These are phyloP conservation scores for Chalcis sispes DNA, from an alignment of 2,888 invertebrate species.

Conservation along the genomic window DNA sequence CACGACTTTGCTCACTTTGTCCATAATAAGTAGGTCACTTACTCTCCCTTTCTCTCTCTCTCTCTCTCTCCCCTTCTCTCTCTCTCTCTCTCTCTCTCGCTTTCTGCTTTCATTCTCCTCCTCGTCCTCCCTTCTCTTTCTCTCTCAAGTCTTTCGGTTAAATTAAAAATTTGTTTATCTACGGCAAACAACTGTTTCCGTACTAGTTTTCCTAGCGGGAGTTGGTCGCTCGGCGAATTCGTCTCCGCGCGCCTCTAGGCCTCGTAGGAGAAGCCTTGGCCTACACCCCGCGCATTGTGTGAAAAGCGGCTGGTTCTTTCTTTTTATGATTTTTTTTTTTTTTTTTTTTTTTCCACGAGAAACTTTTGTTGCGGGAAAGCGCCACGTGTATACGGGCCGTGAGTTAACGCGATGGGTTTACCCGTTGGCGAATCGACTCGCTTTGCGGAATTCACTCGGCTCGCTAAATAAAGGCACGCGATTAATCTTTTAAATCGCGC, in stretches of 20 bases:
- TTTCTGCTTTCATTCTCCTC: too few relatives aligned
- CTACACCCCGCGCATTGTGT: neutral
- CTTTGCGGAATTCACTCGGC: neutral
- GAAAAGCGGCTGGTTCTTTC: slow-evolving; percentile 12
- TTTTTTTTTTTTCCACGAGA: slow-evolving; percentile 17
- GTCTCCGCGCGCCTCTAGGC: too few relatives aligned
- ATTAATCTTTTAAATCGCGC: too few relatives aligned
- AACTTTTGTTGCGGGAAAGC: slow-evolving; percentile 25
- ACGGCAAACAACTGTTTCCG: slow-evolving; percentile 43
- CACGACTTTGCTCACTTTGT: neutral
- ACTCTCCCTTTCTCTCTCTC: too few relatives aligned
- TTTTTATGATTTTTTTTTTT: too few relatives aligned
- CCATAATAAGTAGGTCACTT: slow-evolving; percentile 25
- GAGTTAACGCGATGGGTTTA: neutral
- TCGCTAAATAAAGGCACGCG: too few relatives aligned
- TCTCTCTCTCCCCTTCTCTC: too few relatives aligned
- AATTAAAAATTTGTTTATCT: slow-evolving; percentile 49
- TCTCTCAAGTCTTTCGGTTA: too few relatives aligned
- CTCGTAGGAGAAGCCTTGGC: neutral
- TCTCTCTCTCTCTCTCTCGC: too few relatives aligned
- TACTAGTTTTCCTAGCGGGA: slow-evolving; percentile 31
- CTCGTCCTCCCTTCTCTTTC: too few relatives aligned
- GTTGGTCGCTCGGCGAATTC: neutral
- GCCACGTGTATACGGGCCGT: neutral
- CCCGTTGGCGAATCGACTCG: neutral